Base-by-base conservation (phyloP, 2,797 vertebrate species). In the Ceryle rudis region DNA sequence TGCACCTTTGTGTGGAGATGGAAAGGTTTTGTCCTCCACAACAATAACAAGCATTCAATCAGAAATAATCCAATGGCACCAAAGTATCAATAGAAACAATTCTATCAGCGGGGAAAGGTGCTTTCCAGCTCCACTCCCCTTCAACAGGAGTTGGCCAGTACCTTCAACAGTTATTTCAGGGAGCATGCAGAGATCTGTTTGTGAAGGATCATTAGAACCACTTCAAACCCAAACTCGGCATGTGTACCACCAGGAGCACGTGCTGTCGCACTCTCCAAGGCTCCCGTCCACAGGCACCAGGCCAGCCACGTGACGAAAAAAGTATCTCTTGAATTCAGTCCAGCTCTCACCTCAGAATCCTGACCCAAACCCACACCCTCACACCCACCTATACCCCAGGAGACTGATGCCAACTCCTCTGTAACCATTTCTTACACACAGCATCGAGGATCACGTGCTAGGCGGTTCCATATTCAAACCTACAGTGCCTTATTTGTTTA, bases 211-310 rank as follows among this genome's bases (percentile, higher is more conserved):
- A 22, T 42, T 67, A 41, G 25, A 85, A 28, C 7, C 55, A 78
- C 29, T n/a, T 12, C 54, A 69, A 46, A 58, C 46, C 35, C 60
- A 66, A 70, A 65, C 46, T 57, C 0, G 0, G 41, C 0, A 0
- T 1, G n/a, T 18, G 17, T 46, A 82, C 67, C 1, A 3, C 17
- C 64, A 81, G 46, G 37, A 71, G 42, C 16, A 39, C 1, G 11
- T 1, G 39, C 5, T 3, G 10, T 1, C 58, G 44, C 25, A 5
- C 28, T 64, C 19, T 31, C 71, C 69, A 61, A 61, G 14, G 44
- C 29, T 64, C 89, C 61, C 54, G 37, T 12, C 51, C 77, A 49
- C 10, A 74, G 33, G 35, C 21, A 69, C 18, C 8, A 3, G 1
- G 31, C 26, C 49, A 81, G 57, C 35, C 33, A 9, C 26, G 60